Conservation (phyloP, 2,888 invertebrate genomes). For the Melanostoma scalare region DNA sequence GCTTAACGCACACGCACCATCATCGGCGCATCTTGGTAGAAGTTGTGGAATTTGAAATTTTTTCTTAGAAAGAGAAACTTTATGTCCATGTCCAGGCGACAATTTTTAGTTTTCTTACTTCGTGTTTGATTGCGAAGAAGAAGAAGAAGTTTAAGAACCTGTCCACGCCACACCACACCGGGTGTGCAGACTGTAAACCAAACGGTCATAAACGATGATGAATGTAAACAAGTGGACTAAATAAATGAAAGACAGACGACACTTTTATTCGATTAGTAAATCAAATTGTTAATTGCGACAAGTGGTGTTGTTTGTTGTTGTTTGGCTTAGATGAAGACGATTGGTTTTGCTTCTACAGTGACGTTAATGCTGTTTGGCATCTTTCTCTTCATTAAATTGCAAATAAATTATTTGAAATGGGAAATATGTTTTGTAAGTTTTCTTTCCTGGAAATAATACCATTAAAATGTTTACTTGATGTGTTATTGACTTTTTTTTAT, state of each 20-base stretch:
- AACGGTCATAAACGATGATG: conserved; percentile 53
- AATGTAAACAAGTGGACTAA: conserved; percentile 57
- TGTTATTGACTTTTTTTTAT: background rate
- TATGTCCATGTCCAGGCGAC: conserved; percentile 44
- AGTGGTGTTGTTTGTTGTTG: conserved; percentile 40
- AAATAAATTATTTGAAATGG: conserved; percentile 39
- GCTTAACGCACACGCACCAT: background rate
- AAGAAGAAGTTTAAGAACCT: conserved; percentile 22
- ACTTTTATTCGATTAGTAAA: conserved; percentile 78
- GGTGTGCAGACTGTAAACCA: conserved; percentile 10
- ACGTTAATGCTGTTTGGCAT: conserved; percentile 48
- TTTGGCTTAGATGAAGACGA: conserved; percentile 14
- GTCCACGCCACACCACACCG: background rate
- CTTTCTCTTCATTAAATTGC: conserved; percentile 61
- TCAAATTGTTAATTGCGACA: conserved; percentile 78
- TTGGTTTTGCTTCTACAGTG: conserved; percentile 14
- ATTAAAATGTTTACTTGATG: background rate
- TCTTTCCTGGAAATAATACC: conserved; percentile 23
- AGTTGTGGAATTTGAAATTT: conserved; percentile 63
- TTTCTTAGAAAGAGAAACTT: conserved; percentile 71
- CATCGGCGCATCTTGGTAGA: background rate
- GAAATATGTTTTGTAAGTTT: conserved; percentile 27
- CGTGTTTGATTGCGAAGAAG: conserved; percentile 3
- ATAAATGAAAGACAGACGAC: conserved; percentile 74
- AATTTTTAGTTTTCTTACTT: conserved; percentile 31